Conservation (phyloP, 2,113 vertebrate genomes). For the Nettapus auritus region DNA sequence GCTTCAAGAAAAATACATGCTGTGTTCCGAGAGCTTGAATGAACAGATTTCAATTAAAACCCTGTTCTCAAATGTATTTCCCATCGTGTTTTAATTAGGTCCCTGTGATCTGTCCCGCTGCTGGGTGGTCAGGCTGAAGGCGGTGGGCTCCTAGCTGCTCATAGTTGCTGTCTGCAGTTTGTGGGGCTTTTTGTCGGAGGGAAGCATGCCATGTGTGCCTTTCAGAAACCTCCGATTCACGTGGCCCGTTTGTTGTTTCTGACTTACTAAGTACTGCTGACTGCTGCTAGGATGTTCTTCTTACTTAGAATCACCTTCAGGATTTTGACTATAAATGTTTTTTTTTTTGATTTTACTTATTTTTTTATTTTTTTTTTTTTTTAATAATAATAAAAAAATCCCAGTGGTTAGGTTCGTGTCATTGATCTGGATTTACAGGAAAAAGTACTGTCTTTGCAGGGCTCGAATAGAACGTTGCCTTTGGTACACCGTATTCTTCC, state of each 20-base stretch:
- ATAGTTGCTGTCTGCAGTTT: background rate
- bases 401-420: background rate
- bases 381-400: no score
- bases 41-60: background rate
- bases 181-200: background rate
- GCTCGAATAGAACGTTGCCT: background rate
- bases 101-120: background rate
- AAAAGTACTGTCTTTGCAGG: background rate
- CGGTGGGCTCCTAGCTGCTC: background rate
- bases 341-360: background rate
- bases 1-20: background rate
- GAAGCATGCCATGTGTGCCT: fast-evolving
- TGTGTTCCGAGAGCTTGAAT: background rate
- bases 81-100: background rate
- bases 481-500: background rate
- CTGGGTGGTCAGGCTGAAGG: background rate
- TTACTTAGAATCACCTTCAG: background rate
- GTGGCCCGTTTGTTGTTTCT: background rate
- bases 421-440: no score
- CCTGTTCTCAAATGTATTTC: background rate
- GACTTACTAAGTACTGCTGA: background rate
- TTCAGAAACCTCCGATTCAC: background rate
- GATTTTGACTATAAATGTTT: background rate
- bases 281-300: background rate
- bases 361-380: background rate